Base-by-base conservation (phyloP, 2,797 vertebrate species). In the Micromesistius poutassou region DNA sequence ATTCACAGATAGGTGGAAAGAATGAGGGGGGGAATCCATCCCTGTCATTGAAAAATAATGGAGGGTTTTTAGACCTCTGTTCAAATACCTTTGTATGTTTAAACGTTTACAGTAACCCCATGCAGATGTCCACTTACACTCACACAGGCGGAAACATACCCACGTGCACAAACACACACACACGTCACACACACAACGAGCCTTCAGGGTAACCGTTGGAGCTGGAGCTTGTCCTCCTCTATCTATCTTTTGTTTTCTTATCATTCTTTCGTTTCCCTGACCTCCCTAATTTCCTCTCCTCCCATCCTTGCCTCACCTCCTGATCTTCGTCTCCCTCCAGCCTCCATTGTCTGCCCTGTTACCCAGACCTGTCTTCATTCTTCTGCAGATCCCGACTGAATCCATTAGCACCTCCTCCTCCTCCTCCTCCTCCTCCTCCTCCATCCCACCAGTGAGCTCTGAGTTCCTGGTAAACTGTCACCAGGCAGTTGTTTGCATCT, bases 381-480 rank as follows among this genome's bases (percentile, higher is more conserved):
- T 6, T 62, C 73, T 72, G 30, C 30, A 30, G 30, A 30, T 5
- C 28, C 68, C 30, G 28, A 28, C 68, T 13, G 28, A 30, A 71
- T 8, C 36, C 12, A 74, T 74, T 30, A n/a, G 80, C 74, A 77
- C 71, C 25, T 77, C 71, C 77, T 62, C 25, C 33, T 38, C 72
- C 22, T 62, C 76, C 72, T 3, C 71, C 19, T 77, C 71, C 77
- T 62, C 25, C 33, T 30, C 72, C 22, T 62, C 71, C 25, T 77
- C 71, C 83, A 73, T 79, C 80, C 5, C 3, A 76, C 75, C n/a
- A 4, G 30, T 73, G 76, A 74, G 77, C 35, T 62, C 79, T 90
- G 86, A 79, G 55, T 83, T 81, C 81, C 74, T 87, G 82, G 87
- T 86, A 81, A 88, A 88, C 88, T 89, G 85, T 84, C 72, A 30